Percentiles rank a stretch among this genome's conserved stretches.
Conservation (phyloP, 2,888 invertebrate genomes). For the Tanytarsus gracilentus region DNA sequence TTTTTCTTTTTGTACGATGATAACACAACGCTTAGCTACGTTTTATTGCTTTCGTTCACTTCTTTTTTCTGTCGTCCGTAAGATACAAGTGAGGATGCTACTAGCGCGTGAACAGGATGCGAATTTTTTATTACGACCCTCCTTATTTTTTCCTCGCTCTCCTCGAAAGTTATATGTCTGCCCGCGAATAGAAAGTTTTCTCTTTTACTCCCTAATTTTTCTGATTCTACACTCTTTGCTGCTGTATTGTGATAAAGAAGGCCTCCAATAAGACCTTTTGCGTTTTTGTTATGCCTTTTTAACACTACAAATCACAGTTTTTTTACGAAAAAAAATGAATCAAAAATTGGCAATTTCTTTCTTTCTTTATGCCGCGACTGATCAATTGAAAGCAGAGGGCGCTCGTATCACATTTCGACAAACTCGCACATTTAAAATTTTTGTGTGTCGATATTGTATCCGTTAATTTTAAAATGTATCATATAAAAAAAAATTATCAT, state of each 20-base stretch:
- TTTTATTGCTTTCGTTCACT: slow-evolving; percentile 19
- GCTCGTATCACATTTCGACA: too few species aligned
- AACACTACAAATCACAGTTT: slow-evolving; percentile 26
- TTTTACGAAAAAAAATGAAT: slow-evolving; percentile 14
- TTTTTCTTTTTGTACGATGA: too few species aligned
- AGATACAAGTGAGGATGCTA: background rate
- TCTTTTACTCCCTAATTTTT: slow-evolving; percentile 1
- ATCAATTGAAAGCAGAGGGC: background rate
- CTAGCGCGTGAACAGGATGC: slow-evolving; percentile 13
- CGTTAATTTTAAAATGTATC: too few species aligned
- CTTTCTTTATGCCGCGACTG: slow-evolving; percentile 17
- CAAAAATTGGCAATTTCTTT: slow-evolving; percentile 23
- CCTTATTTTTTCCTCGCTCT: slow-evolving; percentile 20
- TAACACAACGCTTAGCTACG: background rate
- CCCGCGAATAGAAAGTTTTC: slow-evolving; percentile 28
- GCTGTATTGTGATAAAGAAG: background rate
- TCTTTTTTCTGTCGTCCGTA: background rate
- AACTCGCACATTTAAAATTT: too few species aligned
- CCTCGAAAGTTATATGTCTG: slow-evolving; percentile 20
- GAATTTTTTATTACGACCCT: slow-evolving; percentile 27
- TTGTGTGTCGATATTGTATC: too few species aligned
- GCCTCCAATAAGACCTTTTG: slow-evolving; percentile 4
- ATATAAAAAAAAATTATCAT: too few species aligned
- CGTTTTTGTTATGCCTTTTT: slow-evolving; percentile 19
- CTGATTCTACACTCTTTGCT: background rate